A percentile compares a stretch with the other conserved stretches of the same genome.
Evolutionary conservation across 2,888 invertebrate genomes (phyloP).

Genomic region (Hydriomena furcata): DNA sequence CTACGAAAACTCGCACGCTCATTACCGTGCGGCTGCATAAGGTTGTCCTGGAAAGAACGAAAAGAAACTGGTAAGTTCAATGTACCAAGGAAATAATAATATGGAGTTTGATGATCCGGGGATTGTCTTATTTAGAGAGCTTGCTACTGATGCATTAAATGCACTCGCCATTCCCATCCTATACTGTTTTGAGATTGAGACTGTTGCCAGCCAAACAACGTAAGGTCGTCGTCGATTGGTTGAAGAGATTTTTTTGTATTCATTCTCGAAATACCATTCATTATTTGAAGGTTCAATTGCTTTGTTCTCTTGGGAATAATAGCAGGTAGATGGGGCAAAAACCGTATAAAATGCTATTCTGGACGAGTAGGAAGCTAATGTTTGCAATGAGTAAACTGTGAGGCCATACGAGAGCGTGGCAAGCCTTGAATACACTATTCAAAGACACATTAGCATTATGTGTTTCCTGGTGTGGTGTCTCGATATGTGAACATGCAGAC

Average conservation of each 20-base stretch:
- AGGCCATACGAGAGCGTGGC: slow-evolving; percentile 71
- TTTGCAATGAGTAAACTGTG: slow-evolving; percentile 63
- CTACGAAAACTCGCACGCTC: slow-evolving; percentile 91
- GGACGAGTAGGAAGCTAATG: slow-evolving; percentile 62
- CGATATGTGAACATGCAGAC: slow-evolving; percentile 59
- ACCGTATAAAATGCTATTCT: slow-evolving; percentile 39
- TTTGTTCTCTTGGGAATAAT: slow-evolving; percentile 36
- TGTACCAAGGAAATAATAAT: slow-evolving; percentile 24
- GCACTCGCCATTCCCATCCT: too few species aligned
- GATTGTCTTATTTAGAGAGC: slow-evolving; percentile 53
- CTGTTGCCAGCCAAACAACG: slow-evolving; percentile 57
- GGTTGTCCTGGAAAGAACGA: slow-evolving; percentile 87
- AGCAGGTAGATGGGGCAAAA: slow-evolving; percentile 26
- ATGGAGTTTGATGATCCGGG: slow-evolving; percentile 53
- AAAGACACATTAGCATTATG: slow-evolving; percentile 78
- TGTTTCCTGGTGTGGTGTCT: slow-evolving; percentile 73
- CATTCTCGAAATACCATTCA: slow-evolving; percentile 30
- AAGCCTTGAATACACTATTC: slow-evolving; percentile 79
- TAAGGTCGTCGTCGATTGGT: slow-evolving; percentile 52
- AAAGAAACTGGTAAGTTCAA: slow-evolving; percentile 44
- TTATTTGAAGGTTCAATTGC: slow-evolving; percentile 34
- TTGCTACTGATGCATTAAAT: slow-evolving; percentile 65
- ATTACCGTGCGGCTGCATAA: slow-evolving; percentile 88
- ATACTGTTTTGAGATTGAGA: too few species aligned
- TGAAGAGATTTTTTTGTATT: slow-evolving; percentile 31